Conservation (phyloP, 1,140 invertebrate species). For the Ctenoplectra terminalis region DNA sequence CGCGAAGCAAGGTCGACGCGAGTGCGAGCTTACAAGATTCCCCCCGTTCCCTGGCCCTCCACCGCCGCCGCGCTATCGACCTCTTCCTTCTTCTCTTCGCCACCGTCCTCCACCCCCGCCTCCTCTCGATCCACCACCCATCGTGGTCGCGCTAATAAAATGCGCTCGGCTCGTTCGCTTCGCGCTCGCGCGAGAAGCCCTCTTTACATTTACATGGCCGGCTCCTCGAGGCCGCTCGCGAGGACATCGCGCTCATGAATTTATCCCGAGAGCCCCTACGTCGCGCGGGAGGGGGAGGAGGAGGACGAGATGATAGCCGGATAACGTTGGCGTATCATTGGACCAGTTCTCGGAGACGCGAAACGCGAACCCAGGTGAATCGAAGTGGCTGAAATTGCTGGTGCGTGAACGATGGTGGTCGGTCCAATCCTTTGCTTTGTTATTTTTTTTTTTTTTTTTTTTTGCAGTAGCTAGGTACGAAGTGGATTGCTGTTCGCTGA, state of each 20-base stretch:
- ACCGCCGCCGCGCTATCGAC: conserved; percentile 1
- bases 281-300: background rate
- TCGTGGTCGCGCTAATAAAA: conserved; percentile 71
- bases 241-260: conserved; percentile 77
- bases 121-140: background rate
- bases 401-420: no score
- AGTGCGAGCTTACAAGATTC: conserved; percentile 71
- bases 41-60: conserved; percentile 19
- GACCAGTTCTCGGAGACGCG: conserved; percentile 59
- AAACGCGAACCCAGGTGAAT: conserved; percentile 13
- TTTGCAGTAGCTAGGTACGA: no score
- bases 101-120: background rate
- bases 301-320: conserved; percentile 28
- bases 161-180: conserved; percentile 65
- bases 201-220: conserved; percentile 71
- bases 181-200: conserved; percentile 58
- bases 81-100: conserved; percentile 53
- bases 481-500: no score
- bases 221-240: conserved; percentile 58
- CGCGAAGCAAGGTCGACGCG: conserved; percentile 64
- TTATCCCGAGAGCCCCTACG: conserved; percentile 65
- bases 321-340: conserved; percentile 62
- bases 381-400: background rate
- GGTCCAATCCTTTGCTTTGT: background rate
- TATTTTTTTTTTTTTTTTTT: no score